Conservation (phyloP, 2,888 invertebrate species). For the Drosophila putrida region DNA sequence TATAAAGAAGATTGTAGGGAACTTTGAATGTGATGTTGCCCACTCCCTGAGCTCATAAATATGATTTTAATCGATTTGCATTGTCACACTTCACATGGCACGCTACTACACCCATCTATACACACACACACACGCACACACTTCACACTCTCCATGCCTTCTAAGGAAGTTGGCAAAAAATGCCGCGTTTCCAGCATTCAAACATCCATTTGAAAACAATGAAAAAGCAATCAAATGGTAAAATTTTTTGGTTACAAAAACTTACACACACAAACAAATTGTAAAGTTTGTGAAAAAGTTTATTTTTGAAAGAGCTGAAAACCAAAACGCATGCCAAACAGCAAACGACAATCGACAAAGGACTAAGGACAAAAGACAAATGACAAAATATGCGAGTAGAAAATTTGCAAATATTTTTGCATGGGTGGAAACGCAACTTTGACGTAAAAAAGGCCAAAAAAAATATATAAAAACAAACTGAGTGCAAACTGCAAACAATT, state of each 20-base stretch:
- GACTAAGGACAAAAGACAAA: too few species aligned
- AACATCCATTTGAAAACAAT: slow-evolving; percentile 73
- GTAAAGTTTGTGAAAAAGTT: slow-evolving; percentile 64
- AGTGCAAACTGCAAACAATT: slow-evolving; percentile 67
- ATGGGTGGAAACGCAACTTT: slow-evolving; percentile 42
- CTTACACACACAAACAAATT: slow-evolving; percentile 42
- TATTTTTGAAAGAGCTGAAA: slow-evolving; percentile 28
- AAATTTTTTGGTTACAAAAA: slow-evolving; percentile 44
- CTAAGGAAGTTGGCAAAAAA: not conserved
- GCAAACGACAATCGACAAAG: slow-evolving; percentile 36
- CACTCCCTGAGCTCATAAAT: slow-evolving; percentile 59
- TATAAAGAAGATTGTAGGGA: slow-evolving; percentile 13
- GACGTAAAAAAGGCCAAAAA: slow-evolving; percentile 24
- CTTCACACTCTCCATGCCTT: not conserved
- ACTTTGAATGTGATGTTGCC: slow-evolving; percentile 22
- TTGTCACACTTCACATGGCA: slow-evolving; percentile 41
- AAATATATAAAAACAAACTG: slow-evolving; percentile 25
- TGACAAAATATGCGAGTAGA: slow-evolving; percentile 38
- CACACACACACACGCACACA: slow-evolving; percentile 5
- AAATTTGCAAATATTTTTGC: slow-evolving; percentile 62
- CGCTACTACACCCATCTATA: slow-evolving; percentile 5
- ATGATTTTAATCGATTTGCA: slow-evolving; percentile 75
- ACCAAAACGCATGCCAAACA: slow-evolving; percentile 31
- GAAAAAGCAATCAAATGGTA: slow-evolving; percentile 75
- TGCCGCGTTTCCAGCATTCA: slow-evolving; percentile 28